Base-by-base conservation (phyloP, 2,113 vertebrate genomes). In the Rhinichthys klamathensis region DNA sequence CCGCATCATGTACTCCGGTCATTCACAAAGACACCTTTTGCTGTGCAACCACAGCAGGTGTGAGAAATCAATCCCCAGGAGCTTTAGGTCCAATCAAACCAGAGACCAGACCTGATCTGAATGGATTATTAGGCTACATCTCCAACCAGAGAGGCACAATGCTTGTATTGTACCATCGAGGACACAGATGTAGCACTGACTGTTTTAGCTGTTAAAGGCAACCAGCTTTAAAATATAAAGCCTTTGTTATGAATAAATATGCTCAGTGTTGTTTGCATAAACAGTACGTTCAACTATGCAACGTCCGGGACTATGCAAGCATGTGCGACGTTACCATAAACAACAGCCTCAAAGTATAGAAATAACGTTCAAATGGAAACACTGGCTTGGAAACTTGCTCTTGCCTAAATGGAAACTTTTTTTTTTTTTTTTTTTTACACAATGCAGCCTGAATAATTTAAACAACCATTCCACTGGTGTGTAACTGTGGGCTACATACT, bases 341-440 rank as follows among this genome's bases (percentile, higher is more conserved):
- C 58, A 86, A 75, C 61, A 83, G 44, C n/a, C 54, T 54, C 4
- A 70, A 84, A 58, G 21, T 65, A 84, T 80, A 41, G 75, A 61
- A 85, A 69, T 25, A 41, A 51, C 8, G 25, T 30, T 10, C 44
- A 54, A 23, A 80, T 13, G 58, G 30, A 86, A 79, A 88, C 16
- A 56, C 23, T 86, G 27, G 4, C 13, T 32, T 80, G 69, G 58
- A 88, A 75, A 86, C 58, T 18, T 67, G 80, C 35, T 15, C 77
- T 44, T 1, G 6, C 49, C 23, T 77, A 70, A 69, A 85, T 76
- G 46, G 65, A 89, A 85, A 61, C 3, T 73, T 72, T 46, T 72
- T 41, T 41, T 67, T 69, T 67, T 69, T 60, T 85, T 8, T 38
- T n/a, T n/a, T n/a, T n/a, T n/a, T n/a, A n/a, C n/a, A 78, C 63